Evolutionary conservation across 2,888 invertebrate species (phyloP).

Genomic region (Entomobrya proxima): DNA sequence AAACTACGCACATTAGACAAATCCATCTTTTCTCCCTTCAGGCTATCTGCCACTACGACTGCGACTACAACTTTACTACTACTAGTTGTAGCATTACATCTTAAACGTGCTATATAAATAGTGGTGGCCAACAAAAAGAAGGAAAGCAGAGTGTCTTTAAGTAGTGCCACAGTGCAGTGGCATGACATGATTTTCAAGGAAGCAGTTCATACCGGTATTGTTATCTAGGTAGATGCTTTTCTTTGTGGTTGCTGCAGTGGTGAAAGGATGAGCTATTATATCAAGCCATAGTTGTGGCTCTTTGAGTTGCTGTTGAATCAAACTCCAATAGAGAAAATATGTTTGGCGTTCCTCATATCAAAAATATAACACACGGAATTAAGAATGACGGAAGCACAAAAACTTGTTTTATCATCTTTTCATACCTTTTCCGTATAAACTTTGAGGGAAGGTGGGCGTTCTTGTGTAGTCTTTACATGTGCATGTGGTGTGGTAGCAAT

Average conservation of each 20-base stretch:
- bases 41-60: neutral
- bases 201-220: neutral
- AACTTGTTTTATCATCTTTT: slow-evolving; percentile 35
- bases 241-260: neutral
- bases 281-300: too few species aligned
- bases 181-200: slow-evolving; percentile 7
- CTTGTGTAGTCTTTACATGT: neutral
- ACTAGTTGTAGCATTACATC: neutral
- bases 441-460: neutral
- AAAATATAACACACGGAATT: slow-evolving; percentile 54
- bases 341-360: slow-evolving; percentile 44
- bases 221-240: neutral
- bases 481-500: neutral
- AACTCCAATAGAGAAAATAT: neutral
- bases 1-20: neutral
- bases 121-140: neutral
- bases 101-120: neutral
- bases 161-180: neutral
- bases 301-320: neutral
- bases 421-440: slow-evolving; percentile 28
- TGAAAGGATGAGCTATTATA: too few species aligned
- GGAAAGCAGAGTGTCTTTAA: neutral
- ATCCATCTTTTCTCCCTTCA: neutral
- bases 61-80: neutral
- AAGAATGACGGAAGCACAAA: slow-evolving; percentile 50